Conservation (phyloP, 1,140 invertebrate genomes). For the Zaprionus africanus region DNA sequence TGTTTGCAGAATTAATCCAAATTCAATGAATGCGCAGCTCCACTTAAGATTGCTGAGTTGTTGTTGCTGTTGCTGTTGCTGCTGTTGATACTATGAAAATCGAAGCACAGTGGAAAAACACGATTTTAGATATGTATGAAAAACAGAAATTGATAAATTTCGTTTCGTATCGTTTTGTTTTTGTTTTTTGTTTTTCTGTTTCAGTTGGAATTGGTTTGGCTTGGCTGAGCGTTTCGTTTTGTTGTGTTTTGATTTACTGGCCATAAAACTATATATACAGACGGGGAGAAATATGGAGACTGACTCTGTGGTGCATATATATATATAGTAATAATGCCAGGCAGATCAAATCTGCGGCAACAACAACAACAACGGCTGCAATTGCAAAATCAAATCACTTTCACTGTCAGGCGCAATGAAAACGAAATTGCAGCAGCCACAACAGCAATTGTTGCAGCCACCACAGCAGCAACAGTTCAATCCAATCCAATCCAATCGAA, state of each 20-base stretch:
- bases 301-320: neutral
- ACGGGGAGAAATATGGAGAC: no score
- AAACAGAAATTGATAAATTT: conserved; percentile 60
- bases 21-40: conserved; percentile 15
- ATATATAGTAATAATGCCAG: conserved; percentile 58
- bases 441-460: conserved; percentile 9
- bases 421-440: conserved; percentile 45
- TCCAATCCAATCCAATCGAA: conserved; percentile 33
- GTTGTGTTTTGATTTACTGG: conserved; percentile 35
- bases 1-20: conserved; percentile 66
- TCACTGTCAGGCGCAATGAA: conserved; percentile 72
- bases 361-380: conserved; percentile 27
- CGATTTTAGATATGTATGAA: conserved; percentile 28
- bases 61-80: conserved; percentile 14
- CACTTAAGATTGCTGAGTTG: conserved; percentile 4
- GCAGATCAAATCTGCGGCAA: conserved; percentile 47
- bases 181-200: conserved; percentile 28
- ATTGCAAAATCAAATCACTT: conserved; percentile 84
- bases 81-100: conserved; percentile 28
- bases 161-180: conserved; percentile 56
- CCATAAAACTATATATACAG: conserved; percentile 29
- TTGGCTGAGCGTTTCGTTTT: conserved; percentile 42
- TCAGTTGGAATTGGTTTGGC: conserved; percentile 45
- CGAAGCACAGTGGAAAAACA: conserved; percentile 44
- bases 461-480: conserved; percentile 27